A percentile compares a stretch with the other conserved stretches of the same genome.
phyloP scores from a whole-genome alignment of 2,797 vertebrate species.

The Glyptemys insculpta region DNA sequence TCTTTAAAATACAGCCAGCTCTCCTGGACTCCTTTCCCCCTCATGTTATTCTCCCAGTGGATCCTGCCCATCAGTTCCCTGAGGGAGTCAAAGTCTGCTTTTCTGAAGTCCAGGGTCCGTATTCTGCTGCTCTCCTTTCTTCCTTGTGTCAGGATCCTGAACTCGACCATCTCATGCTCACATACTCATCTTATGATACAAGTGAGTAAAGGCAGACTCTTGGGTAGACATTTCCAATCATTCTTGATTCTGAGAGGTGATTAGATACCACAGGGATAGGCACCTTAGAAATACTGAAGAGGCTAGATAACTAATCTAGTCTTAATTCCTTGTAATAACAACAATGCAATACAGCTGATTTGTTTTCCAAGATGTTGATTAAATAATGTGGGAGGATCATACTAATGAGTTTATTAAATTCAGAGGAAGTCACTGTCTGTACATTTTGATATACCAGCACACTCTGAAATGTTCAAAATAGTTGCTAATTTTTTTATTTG shows the following conservation, averaged over 20 bases:
- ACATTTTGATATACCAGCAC: constrained; percentile 15
- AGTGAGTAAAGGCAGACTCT: neutral
- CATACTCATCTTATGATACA: neutral
- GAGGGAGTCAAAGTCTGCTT: too few species aligned
- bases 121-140: too few species aligned
- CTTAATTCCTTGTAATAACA: neutral
- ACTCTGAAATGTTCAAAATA: constrained; percentile 54
- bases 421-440: neutral
- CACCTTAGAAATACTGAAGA: neutral
- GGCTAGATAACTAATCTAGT: neutral
- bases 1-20: too few species aligned
- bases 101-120: too few species aligned
- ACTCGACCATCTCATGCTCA: too few species aligned
- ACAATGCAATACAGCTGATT: neutral
- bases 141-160: too few species aligned
- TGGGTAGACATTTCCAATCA: neutral
- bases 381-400: constrained; percentile 28
- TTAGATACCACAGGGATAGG: neutral
- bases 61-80: too few species aligned
- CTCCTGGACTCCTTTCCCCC: too few species aligned
- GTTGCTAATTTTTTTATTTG: neutral
- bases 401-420: constrained; percentile 33
- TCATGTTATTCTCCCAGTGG: too few species aligned
- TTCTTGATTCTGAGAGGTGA: neutral
- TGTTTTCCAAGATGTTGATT: constrained; percentile 41